Percentiles rank a stretch among this genome's conserved stretches.
Conservation (phyloP, 2,797 vertebrate species). For the Orestias chungarensis region DNA sequence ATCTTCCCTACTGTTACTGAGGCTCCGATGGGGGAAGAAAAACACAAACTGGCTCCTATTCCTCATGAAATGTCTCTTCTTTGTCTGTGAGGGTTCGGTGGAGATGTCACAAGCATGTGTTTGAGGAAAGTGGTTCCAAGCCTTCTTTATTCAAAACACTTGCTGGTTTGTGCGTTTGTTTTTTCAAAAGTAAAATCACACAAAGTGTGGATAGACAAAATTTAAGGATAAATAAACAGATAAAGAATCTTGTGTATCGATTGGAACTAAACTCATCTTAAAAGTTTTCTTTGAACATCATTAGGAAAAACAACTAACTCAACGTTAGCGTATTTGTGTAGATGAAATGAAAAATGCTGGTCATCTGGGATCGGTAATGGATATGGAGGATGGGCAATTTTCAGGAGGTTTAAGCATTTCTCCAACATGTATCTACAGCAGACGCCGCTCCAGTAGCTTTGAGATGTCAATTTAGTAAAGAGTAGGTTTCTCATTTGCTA, state of each 20-base stretch:
- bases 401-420: background rate
- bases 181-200: slow-evolving; percentile 3
- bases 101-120: slow-evolving; percentile 68
- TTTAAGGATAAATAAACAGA: background rate
- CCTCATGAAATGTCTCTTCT: slow-evolving; percentile 28
- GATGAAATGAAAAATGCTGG: background rate
- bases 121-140: slow-evolving; percentile 22
- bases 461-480: no score
- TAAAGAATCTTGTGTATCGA: no score
- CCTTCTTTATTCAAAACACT: slow-evolving; percentile 29
- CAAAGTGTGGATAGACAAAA: background rate
- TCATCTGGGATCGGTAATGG: background rate
- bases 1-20: slow-evolving; percentile 59
- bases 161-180: slow-evolving; percentile 22
- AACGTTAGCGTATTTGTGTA: no score
- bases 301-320: no score
- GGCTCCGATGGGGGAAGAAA: slow-evolving; percentile 34
- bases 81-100: slow-evolving; percentile 28
- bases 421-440: no score
- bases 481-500: no score
- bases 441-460: no score
- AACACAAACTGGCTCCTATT: slow-evolving; percentile 57
- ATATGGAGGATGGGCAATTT: background rate
- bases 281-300: no score
- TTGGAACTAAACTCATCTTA: no score